Percentiles rank a stretch among this genome's conserved stretches.
These are phyloP conservation scores for Zhengitettix transpicula DNA, from an alignment of 2,888 invertebrate genomes.

Conservation along the genomic window DNA sequence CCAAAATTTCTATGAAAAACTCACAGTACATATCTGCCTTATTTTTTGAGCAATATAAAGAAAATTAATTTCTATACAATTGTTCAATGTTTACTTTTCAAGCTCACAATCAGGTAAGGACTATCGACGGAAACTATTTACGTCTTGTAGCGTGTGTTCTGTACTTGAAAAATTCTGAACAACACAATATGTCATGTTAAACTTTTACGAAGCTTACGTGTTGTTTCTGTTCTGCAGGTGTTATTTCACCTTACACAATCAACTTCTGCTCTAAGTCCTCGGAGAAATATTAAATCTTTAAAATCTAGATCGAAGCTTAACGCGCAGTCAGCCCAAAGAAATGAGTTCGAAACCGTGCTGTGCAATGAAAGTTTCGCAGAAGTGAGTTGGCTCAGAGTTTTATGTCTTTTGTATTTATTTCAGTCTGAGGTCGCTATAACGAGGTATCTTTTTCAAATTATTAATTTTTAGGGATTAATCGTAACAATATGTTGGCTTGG, in stretches of 20 bases:
- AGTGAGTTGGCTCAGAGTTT: constrained; percentile 9
- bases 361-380: constrained; percentile 30
- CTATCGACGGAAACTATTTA: not conserved
- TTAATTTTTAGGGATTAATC: too few species aligned
- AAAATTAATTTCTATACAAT: too few species aligned
- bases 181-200: not conserved
- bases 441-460: not conserved
- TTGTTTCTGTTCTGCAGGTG: constrained; percentile 3
- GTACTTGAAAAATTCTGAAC: not conserved
- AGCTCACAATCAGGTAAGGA: constrained; percentile 31
- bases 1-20: too few species aligned
- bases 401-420: not conserved
- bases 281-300: constrained; percentile 20
- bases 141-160: not conserved
- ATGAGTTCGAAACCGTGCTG: constrained; percentile 19
- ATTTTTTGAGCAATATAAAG: too few species aligned
- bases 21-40: too few species aligned
- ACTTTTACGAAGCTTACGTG: not conserved
- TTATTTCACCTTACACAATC: constrained; percentile 27
- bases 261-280: constrained; percentile 26
- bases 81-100: constrained; percentile 28
- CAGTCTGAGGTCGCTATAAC: not conserved
- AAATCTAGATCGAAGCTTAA: constrained; percentile 10
- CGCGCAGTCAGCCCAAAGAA: constrained; percentile 19
- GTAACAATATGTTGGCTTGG: too few species aligned